A percentile compares a stretch with the other conserved stretches of the same genome.
Conservation (phyloP, 2,797 vertebrate genomes). For the Poecile montanus region DNA sequence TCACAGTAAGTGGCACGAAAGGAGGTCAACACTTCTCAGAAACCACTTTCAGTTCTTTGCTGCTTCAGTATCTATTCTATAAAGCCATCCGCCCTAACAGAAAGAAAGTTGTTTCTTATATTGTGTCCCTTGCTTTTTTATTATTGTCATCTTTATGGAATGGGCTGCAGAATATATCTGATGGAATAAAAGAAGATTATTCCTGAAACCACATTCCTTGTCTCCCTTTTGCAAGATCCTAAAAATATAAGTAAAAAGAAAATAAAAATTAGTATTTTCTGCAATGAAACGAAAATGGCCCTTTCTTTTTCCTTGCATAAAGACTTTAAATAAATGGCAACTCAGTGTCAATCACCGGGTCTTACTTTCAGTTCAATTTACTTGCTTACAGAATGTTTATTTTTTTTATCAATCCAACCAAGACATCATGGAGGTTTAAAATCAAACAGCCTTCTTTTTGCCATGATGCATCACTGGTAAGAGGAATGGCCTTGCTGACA, state of each 20-base stretch:
- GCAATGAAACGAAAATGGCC: not conserved
- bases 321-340: not conserved
- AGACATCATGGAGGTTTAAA: constrained; percentile 32
- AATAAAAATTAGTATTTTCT: not conserved
- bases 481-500: constrained; percentile 48
- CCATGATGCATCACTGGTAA: constrained; percentile 41
- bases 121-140: constrained; percentile 43
- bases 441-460: constrained; percentile 48
- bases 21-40: constrained; percentile 79
- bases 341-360: not conserved
- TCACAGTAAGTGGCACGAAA: constrained; percentile 85
- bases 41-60: constrained; percentile 75
- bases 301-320: not conserved
- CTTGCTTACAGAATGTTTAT: constrained; percentile 9
- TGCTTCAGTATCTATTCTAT: constrained; percentile 74
- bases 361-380: constrained; percentile 31
- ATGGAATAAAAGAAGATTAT: constrained; percentile 16
- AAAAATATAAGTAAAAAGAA: constrained; percentile 1
- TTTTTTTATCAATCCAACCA: constrained; percentile 4
- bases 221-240: not conserved
- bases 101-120: constrained; percentile 62
- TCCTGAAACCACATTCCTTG: not conserved
- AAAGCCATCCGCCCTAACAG: constrained; percentile 62
- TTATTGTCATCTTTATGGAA: constrained; percentile 63
- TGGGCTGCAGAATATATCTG: constrained; percentile 18